Evolutionary conservation across 2,888 invertebrate genomes (phyloP), one percentile per base, ranked within the genome.

Genomic region (Ornithoptera priamus): DNA sequence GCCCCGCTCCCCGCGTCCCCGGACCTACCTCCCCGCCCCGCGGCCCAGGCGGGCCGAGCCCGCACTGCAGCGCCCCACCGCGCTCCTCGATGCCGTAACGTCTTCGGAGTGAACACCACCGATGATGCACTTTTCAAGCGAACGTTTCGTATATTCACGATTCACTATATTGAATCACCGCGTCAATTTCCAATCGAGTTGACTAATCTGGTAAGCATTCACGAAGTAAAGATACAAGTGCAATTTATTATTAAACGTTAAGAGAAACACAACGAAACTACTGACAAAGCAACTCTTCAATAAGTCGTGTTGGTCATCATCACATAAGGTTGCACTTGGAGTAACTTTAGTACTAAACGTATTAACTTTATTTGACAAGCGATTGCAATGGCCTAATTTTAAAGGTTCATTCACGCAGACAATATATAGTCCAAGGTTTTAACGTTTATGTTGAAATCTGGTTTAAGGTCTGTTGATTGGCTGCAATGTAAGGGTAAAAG

Each of bases 51-150:
- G 77, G 73, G 80, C 81, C 76, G 76, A 76, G 80, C 87, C 88
- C 86, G 88, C 88, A 88, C 87, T 88, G 88, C 89, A 88, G 88
- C 88, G 80, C 81, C 80, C 62, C 65, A 0, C 39, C 39, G 39
- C 39, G 39, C 62, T 76, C 82, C 85, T 79, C 86, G 88, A 90
- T 89, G 88, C 89, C 88, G 90, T 90, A 88, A 90, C 84, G 87
- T 88, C 85, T 86, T 85, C 75, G 78, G 82, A 88, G 89, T 89
- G 86, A 88, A 84, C 85, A 82, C 80, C 84, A 79, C 80, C 82
- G 79, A 83, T 83, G 86, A 85, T 91, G 91, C 91, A 90, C 87
- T 90, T 84, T 84, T 76, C 71, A 78, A 75, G 74, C 71, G 71
- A 71, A 60, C 39, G 10, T 30, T 30, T 30, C 30, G 4, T 30